Evolutionary conservation across 2,113 vertebrate genomes (phyloP).

Genomic region (Noturus placidus): DNA sequence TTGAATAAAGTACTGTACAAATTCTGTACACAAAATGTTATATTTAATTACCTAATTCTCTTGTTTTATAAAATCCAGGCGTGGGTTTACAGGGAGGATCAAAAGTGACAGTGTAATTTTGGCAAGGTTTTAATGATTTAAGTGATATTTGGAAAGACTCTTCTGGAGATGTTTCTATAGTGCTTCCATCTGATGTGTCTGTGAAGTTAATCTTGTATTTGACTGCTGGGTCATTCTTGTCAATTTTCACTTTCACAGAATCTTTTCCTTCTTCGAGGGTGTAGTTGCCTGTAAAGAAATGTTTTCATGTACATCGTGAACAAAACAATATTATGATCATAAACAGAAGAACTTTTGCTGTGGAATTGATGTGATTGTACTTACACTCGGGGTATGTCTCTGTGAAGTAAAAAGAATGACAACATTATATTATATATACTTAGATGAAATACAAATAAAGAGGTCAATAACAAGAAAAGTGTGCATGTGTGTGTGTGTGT

Average conservation of each 20-base stretch:
- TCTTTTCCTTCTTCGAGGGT: background rate
- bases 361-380: background rate
- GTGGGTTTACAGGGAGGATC: rapidly evolving
- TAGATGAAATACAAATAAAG: background rate
- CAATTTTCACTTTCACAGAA: background rate
- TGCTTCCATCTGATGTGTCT: rapidly evolving
- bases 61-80: rapidly evolving
- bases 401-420: background rate
- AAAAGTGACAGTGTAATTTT: slow-evolving; percentile 18
- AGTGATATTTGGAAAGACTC: background rate
- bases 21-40: background rate
- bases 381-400: background rate
- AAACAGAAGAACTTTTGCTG: background rate
- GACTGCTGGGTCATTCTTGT: rapidly evolving
- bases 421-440: background rate
- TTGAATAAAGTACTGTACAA: background rate
- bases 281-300: slow-evolving; percentile 2
- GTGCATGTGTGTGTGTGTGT: background rate
- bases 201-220: background rate
- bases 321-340: background rate
- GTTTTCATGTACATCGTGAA: background rate
- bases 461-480: background rate
- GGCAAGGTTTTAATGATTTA: slow-evolving; percentile 59
- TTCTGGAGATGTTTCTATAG: rapidly evolving
- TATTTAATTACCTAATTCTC: slow-evolving; percentile 47